Conservation (phyloP, 2,113 vertebrate species). For the Calyptomena viridis region DNA sequence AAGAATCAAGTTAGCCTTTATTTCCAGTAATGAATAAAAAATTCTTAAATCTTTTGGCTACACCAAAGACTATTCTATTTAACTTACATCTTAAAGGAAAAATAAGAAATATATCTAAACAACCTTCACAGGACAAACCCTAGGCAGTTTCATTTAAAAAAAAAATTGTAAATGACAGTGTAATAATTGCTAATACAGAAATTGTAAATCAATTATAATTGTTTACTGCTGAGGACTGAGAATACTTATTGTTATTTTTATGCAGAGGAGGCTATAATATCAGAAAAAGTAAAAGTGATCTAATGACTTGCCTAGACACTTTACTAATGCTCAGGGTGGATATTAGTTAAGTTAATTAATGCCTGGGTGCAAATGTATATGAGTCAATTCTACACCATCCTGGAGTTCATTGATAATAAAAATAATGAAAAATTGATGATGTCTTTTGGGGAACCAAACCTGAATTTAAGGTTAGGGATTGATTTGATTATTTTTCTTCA, state of each 20-base stretch:
- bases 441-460: neutral
- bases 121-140: neutral
- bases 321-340: neutral
- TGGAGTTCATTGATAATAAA: neutral
- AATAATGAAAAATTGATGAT: neutral
- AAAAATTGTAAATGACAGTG: neutral
- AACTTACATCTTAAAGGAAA: neutral
- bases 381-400: neutral
- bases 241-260: no score
- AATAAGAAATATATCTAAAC: neutral
- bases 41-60: neutral
- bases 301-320: neutral
- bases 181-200: neutral
- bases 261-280: neutral
- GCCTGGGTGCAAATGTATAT: neutral
- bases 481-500: neutral
- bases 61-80: neutral
- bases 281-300: neutral
- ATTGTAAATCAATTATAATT: neutral
- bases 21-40: neutral
- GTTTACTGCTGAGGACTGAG: neutral
- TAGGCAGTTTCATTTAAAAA: neutral
- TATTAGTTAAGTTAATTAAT: neutral
- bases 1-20: neutral
- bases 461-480: neutral